Conservation (phyloP, 2,888 invertebrate genomes). For the Drosophila glabriapex region DNA sequence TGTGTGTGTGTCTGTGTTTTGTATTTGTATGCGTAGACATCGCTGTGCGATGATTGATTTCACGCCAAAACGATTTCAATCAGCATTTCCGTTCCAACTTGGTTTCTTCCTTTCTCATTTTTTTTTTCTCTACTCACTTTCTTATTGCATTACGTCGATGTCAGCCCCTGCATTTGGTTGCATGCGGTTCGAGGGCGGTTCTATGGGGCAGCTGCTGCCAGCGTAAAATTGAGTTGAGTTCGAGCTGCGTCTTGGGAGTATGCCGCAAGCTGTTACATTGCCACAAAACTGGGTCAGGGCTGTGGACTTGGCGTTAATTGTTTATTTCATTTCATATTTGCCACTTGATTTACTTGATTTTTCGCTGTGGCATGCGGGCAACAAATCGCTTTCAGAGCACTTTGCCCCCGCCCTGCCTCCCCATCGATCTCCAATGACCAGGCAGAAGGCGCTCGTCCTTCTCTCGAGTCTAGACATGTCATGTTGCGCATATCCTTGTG, state of each 20-base stretch:
- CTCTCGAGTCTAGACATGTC: constrained; percentile 61
- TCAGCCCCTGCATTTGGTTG: constrained; percentile 26
- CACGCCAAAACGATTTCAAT: constrained; percentile 84
- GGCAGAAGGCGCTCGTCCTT: neutral
- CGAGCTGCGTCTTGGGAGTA: constrained; percentile 43
- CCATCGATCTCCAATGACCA: neutral
- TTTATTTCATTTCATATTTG: constrained; percentile 50
- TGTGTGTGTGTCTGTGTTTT: constrained; percentile 9
- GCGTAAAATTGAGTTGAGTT: constrained; percentile 11
- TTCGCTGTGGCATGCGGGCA: constrained; percentile 56
- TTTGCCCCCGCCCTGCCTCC: too few species aligned
- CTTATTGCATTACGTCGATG: constrained; percentile 62
- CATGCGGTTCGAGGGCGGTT: constrained; percentile 7
- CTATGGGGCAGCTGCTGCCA: constrained; percentile 35
- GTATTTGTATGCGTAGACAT: constrained; percentile 47
- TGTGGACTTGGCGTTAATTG: constrained; percentile 50
- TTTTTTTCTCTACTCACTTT: constrained; percentile 18
- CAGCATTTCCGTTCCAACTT: constrained; percentile 76
- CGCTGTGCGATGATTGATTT: constrained; percentile 82
- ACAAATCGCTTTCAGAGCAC: constrained; percentile 28
- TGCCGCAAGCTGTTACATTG: constrained; percentile 54
- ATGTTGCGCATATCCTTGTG: constrained; percentile 63
- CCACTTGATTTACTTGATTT: constrained; percentile 43
- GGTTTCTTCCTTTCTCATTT: constrained; percentile 19
- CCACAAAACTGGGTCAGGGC: constrained; percentile 68